phyloP scores from a whole-genome alignment of 2,113 vertebrate genomes.

The Brachyhypopomus gauderio region DNA sequence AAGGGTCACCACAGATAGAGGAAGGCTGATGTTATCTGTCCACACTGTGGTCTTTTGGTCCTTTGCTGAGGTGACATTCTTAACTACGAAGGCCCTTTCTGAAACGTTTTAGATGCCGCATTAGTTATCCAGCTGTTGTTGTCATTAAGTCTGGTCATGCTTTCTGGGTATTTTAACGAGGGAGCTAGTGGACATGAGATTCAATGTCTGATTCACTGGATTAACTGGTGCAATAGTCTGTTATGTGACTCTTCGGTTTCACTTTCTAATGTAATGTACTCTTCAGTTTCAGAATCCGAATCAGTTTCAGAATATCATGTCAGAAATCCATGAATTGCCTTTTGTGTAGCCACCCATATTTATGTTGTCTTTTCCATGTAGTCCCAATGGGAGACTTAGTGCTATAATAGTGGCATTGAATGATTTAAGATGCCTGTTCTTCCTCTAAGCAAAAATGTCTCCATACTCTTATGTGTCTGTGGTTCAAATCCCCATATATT shows the following conservation, averaged over 20 bases:
- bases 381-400: background rate
- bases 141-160: background rate
- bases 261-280: background rate
- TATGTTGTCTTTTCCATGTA: background rate
- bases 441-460: background rate
- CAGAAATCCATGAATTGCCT: background rate
- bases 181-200: background rate
- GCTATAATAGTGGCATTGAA: background rate
- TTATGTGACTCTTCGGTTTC: background rate
- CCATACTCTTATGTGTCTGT: background rate
- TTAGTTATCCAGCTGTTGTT: conserved; percentile 18
- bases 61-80: background rate
- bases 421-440: conserved; percentile 22
- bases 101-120: background rate
- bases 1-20: background rate
- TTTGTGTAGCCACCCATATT: background rate
- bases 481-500: conserved; percentile 4
- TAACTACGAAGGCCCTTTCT: background rate
- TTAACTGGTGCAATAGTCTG: background rate
- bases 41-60: background rate
- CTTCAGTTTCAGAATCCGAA: background rate
- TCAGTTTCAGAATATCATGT: background rate
- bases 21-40: background rate
- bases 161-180: background rate
- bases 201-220: background rate